These are phyloP conservation scores for Mythimna loreyi DNA, from an alignment of 2,888 invertebrate species.

Conservation along the genomic window DNA sequence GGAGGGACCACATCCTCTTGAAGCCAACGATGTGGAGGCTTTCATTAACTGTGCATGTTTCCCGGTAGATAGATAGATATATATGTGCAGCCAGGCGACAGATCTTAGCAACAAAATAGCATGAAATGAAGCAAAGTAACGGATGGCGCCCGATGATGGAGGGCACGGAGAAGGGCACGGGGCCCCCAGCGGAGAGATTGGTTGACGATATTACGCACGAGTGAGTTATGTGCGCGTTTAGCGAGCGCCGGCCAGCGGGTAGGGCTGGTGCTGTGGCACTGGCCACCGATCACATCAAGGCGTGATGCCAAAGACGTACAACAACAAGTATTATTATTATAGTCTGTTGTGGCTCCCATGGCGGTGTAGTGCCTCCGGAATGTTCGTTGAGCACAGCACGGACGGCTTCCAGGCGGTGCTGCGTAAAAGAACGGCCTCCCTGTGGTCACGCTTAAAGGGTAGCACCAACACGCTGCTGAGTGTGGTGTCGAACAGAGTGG, in stretches of 20 bases:
- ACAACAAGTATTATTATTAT: background rate
- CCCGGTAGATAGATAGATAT: background rate
- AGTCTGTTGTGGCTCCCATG: no score
- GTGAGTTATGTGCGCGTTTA: constrained; percentile 41
- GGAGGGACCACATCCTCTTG: no score
- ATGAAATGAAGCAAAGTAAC: constrained; percentile 2
- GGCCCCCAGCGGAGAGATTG: constrained; percentile 35
- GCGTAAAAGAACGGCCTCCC: no score
- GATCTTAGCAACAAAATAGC: background rate
- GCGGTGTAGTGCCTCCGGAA: no score
- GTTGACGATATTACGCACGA: constrained; percentile 39
- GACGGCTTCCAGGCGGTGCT: no score
- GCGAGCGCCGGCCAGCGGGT: background rate
- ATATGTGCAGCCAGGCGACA: constrained; percentile 10
- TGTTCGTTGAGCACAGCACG: no score
- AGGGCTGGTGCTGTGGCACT: background rate
- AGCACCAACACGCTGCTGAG: no score
- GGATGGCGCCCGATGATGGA: constrained; percentile 34
- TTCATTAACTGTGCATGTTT: background rate
- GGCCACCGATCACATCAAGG: no score
- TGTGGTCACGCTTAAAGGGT: no score
- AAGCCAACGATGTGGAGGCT: no score
- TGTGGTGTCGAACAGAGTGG: no score
- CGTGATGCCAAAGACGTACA: background rate
- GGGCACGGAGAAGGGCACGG: background rate